Evolutionary conservation across 2,797 vertebrate species (phyloP), one percentile per base, ranked within the genome.

Genomic region (Mastacembelus armatus): DNA sequence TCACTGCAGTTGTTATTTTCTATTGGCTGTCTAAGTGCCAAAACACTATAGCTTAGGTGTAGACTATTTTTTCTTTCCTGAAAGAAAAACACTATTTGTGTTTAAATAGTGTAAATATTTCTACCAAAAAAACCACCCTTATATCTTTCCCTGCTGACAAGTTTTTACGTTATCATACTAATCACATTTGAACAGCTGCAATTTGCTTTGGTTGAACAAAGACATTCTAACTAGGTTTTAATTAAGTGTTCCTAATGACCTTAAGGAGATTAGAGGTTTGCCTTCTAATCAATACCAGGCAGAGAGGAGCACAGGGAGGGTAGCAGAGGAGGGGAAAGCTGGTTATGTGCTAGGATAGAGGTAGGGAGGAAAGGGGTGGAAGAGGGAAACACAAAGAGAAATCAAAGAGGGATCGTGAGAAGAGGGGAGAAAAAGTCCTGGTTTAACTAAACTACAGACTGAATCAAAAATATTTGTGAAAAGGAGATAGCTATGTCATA

Each of bases 201-300:
- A 95, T 96, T 92, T 95, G 95, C 95, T 95, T 95, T 94, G 92
- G 92, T 92, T 89, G 94, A 96, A 94, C 95, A 94, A 95, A 93
- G 93, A 93, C 94, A 91, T 92, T 92, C 95, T 96, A 97, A 96
- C 94, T 96, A 94, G 94, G 93, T 94, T 98, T 98, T 98, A 97
- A 98, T 99, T 96, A 98, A 97, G 96, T 97, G 95, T 94, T 94
- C 93, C 94, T 97, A 98, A 98, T 96, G 95, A 97, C 96, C 95
- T 96, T 95, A 96, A 95, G 93, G 95, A 92, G 95, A 96, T 99
- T 97, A 97, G 95, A 94, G 95, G 90, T 90, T 96, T 92, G 94
- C 95, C 95, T 97, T 95, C 95, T 96, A 96, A 98, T 98, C 96
- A 96, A 97, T 98, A 97, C 83, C 73, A 89, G 84, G 89, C 91